phyloP scores from a whole-genome alignment of 2,888 invertebrate species.

The Sinelater perroti region DNA sequence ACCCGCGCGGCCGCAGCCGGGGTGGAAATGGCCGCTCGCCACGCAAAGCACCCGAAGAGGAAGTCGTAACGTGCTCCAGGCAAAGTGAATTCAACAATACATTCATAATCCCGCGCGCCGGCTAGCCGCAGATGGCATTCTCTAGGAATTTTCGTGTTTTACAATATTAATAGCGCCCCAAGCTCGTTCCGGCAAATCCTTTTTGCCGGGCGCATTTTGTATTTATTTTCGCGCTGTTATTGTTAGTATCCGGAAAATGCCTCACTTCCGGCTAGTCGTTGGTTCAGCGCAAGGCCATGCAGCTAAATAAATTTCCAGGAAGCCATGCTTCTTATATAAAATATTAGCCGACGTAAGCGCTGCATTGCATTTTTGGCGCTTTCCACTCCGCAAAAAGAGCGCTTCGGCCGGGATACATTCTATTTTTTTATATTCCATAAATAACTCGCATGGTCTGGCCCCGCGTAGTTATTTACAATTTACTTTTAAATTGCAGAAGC shows the following conservation, averaged over 20 bases:
- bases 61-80: not conserved
- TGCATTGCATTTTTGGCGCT: no score
- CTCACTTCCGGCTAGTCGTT: not conserved
- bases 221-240: constrained; percentile 4
- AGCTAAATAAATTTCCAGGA: no score
- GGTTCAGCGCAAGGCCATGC: no score
- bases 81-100: not conserved
- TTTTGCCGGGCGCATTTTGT: constrained; percentile 4
- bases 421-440: no score
- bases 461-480: no score
- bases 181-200: constrained; percentile 7
- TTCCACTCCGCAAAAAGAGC: no score
- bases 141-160: constrained; percentile 3
- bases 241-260: not conserved
- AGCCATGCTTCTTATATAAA: no score
- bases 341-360: no score
- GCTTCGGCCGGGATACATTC: no score
- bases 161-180: constrained; percentile 10
- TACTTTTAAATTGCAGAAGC: no score
- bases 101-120: constrained; percentile 6
- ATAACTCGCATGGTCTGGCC: no score
- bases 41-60: not conserved
- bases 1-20: not conserved
- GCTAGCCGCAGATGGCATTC: constrained; percentile 17
- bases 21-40: not conserved